Base-by-base conservation (phyloP, 2,888 invertebrate species). In the Lycocerus yunnanus region DNA sequence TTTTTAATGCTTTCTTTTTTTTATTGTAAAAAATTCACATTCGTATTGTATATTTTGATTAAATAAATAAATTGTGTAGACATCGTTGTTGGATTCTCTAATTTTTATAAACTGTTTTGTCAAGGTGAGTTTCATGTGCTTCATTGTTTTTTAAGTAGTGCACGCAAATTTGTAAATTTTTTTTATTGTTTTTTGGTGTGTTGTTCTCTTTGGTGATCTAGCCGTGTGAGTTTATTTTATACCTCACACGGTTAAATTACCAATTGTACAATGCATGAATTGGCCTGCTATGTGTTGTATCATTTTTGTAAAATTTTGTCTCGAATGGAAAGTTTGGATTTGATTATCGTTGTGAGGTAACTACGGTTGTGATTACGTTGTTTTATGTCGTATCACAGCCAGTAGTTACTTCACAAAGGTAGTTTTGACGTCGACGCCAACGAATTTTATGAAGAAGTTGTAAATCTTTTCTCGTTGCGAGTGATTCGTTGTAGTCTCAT, bases 171-270 rank as follows among this genome's bases (percentile, higher is more conserved):
- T 66, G 14, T 61, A 63, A 14, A 11, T 65, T 68, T 43, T 72
- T 15, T 76, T 69, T 68, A 14, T 67, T 24, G 9, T 66, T 72
- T 71, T 69, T 67, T 60, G 72, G 76, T 74, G 69, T 76, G 76
- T 78, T 79, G 78, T 77, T 73, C 79, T 85, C 87, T 87, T 87
- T 87, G 87, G 87, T 87, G 86, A 86, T 87, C 86, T 86, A 86
- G 86, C 86, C 86, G 86, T 86, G 86, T 85, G 86, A 85, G 71
- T 71, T 80, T 79, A 77, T 74, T 69, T 71, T 78, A 73, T 78
- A 43, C 43, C 43, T 84, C 84, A 81, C 80, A 78, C 80, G 85
- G 85, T 81, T 86, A 80, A 73, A 18, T 85, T 80, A 84, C 84
- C 86, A 84, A 84, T 70, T 75, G 77, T 20, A 18, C 63, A 71